Base-by-base conservation (phyloP, 2,888 invertebrate genomes). In the Antheraea assamensis region DNA sequence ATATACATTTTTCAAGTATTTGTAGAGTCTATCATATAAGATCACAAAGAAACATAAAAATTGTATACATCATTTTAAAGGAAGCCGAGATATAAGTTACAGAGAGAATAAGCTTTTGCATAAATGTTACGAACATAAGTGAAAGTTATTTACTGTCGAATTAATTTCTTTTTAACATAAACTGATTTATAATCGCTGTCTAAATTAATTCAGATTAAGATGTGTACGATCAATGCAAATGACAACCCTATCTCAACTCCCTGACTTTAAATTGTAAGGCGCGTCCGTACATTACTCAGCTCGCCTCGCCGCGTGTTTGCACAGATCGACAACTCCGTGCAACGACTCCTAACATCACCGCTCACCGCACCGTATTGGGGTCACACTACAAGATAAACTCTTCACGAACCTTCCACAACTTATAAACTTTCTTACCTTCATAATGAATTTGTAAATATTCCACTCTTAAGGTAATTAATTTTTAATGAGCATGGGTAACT, bases 201-300 rank as follows among this genome's bases (percentile, higher is more conserved):
- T n/a, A 52, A n/a, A 21, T 21, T 52, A 52, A 52, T 52, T 52
- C 49, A 52, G 19, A 2, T 19, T 17, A 52, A 21, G 1, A 21
- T 5, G 52, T 5, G 19, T 21, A 5, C 5, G 21, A 52, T 21
- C 52, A 21, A 21, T 21, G 8, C 52, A 19, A 42, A 42, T 71
- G 71, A 31, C 35, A 66, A 75, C 71, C 75, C 71, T 74, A 72
- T 68, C 19, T 21, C 3, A 64, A 68, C 35, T 78, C 83, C 83
- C 85, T 85, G 86, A 82, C 81, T 85, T 87, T 85, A 87, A 88
- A 89, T 89, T 89, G 91, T 90, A 88, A 89, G 89, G 87, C 89
- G 89, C 90, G 91, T 87, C 88, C 88, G 88, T 90, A 91, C 90
- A 92, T 92, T 91, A 93, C 89, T 90, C 88, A 88, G 90, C 88